Evolutionary conservation across 2,797 vertebrate genomes (phyloP).

Genomic region (Gallirallus australis): DNA sequence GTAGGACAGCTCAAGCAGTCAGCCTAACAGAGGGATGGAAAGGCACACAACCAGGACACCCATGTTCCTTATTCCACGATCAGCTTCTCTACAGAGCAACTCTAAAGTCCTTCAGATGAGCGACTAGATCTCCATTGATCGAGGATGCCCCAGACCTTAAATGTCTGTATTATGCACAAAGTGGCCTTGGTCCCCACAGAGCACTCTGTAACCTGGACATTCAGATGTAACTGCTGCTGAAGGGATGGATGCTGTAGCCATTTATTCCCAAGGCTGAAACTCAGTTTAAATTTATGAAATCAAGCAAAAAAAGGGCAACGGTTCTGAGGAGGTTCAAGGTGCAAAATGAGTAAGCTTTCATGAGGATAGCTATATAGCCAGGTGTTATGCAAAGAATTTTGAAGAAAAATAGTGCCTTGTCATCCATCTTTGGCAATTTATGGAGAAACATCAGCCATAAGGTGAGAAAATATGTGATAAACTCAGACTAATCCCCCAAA

Average conservation of each 20-base stretch:
- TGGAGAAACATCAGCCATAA: neutral
- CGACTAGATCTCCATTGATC: neutral
- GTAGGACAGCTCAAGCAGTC: neutral
- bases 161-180: neutral
- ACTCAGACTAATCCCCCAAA: neutral
- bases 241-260: neutral
- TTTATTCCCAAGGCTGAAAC: neutral
- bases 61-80: neutral
- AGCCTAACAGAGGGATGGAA: neutral
- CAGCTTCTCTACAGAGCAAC: neutral
- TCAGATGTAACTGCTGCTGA: neutral
- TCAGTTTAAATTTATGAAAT: neutral
- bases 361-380: neutral
- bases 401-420: neutral
- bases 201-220: neutral
- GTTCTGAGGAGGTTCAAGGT: neutral
- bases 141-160: neutral
- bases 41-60: neutral
- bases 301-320: neutral
- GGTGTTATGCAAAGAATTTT: neutral
- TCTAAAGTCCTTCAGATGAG: neutral
- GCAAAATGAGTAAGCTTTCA: neutral
- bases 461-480: neutral
- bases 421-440: neutral
- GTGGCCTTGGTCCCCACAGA: neutral